These are phyloP conservation scores for Zeuzera pyrina DNA, from an alignment of 2,888 invertebrate species.

Conservation along the genomic window DNA sequence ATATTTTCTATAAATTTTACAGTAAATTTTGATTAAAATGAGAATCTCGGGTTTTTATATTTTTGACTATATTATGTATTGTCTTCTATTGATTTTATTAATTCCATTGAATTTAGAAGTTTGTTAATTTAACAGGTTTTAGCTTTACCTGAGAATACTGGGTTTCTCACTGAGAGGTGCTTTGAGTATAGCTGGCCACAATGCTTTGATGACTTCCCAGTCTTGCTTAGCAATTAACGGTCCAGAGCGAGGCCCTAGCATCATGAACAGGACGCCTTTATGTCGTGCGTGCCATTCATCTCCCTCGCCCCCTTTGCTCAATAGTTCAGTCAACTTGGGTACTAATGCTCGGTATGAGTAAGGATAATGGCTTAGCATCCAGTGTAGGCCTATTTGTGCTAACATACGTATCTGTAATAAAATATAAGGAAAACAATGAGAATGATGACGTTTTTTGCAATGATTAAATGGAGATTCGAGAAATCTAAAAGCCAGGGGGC, in stretches of 20 bases:
- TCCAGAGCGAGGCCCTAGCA: constrained; percentile 77
- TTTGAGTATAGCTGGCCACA: constrained; percentile 86
- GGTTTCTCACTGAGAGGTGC: constrained; percentile 90
- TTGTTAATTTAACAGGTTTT: not conserved
- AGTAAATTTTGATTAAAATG: too few species aligned
- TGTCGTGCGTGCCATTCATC: constrained; percentile 64
- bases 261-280: constrained; percentile 82
- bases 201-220: constrained; percentile 78
- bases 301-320: constrained; percentile 59
- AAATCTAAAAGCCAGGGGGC: too few species aligned
- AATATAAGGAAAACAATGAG: not conserved
- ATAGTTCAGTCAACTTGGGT: constrained; percentile 73
- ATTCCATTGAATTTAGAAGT: not conserved
- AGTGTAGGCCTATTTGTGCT: constrained; percentile 78
- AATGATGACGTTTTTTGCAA: too few species aligned
- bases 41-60: too few species aligned
- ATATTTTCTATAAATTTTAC: too few species aligned
- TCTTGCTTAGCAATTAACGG: constrained; percentile 80
- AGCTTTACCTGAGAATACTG: constrained; percentile 75
- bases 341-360: constrained; percentile 80
- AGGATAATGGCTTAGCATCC: constrained; percentile 76
- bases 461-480: too few species aligned
- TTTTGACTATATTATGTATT: too few species aligned
- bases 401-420: constrained; percentile 67
- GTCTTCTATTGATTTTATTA: too few species aligned